Conservation (phyloP, 1,140 invertebrate genomes). For the Cepaea nemoralis region DNA sequence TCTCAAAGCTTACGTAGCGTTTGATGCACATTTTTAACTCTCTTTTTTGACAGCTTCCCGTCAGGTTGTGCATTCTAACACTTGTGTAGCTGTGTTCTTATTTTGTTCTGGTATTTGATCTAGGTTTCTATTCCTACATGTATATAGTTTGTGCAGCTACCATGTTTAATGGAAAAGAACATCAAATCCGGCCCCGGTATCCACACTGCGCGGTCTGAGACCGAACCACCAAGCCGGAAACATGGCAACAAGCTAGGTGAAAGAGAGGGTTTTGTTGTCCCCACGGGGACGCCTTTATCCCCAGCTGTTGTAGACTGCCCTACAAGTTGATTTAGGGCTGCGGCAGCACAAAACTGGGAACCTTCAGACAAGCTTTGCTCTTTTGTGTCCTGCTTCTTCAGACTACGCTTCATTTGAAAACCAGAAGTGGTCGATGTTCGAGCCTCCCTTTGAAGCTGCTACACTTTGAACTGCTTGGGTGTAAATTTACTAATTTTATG, state of each 20-base stretch:
- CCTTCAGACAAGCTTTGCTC: background rate
- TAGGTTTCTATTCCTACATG: no score
- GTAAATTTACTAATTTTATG: slow-evolving; percentile 26
- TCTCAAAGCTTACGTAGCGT: background rate
- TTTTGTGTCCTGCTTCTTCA: background rate
- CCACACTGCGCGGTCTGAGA: background rate
- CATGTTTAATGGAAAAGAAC: no score
- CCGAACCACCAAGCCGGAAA: background rate
- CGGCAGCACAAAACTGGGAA: background rate
- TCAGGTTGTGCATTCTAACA: background rate
- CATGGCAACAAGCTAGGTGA: background rate
- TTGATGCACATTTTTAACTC: background rate
- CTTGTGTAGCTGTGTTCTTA: background rate
- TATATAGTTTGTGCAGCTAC: no score
- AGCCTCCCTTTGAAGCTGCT: background rate
- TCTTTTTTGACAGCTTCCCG: background rate
- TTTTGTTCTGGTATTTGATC: no score
- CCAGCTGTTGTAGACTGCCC: background rate
- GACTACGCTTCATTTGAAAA: background rate
- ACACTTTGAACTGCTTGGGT: slow-evolving; percentile 18
- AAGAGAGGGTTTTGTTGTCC: background rate
- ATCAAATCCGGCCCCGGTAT: background rate
- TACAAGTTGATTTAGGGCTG: slow-evolving; percentile 13
- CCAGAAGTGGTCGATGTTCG: slow-evolving; percentile 2
- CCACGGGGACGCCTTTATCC: background rate